Evolutionary conservation across 1,140 invertebrate genomes (phyloP), one percentile per base, ranked within the genome.

Genomic region (Copidosoma floridanum): DNA sequence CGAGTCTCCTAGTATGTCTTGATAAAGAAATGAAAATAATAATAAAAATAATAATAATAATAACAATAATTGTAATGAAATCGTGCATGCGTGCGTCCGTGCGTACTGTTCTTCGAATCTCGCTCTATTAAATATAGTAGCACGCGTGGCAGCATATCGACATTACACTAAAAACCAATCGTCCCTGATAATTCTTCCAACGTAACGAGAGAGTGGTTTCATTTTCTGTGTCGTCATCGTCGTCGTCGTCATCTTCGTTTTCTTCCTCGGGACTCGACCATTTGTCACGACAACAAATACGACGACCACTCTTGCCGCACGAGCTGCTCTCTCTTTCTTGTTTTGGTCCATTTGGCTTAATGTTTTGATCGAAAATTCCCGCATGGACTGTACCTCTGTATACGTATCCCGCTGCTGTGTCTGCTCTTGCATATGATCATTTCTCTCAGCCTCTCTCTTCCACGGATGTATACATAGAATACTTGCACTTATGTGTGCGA

Each of bases 141-240:
- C 29, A 12, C 29, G 29, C 29, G 29, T 12, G 12, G 29, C 12
- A 8, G n/a, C 12, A 43, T 24, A 6, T 43, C 41, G 27, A 29
- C 26, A 57, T 57, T 50, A 41, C 27, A 57, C 32, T 57, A 57
- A 57, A 57, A 57, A 57, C 18, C 56, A 50, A 57, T 57, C 44
- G 56, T 38, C 56, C 56, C 37, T 41, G 56, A 50, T 57, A 57
- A 50, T 57, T 57, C n/a, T n/a, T n/a, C n/a, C n/a, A n/a, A n/a
- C n/a, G n/a, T n/a, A n/a, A n/a, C n/a, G n/a, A n/a, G n/a, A n/a
- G n/a, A n/a, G n/a, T n/a, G n/a, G n/a, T n/a, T n/a, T n/a, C n/a
- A n/a, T n/a, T n/a, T n/a, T n/a, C n/a, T n/a, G n/a, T n/a, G n/a
- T n/a, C n/a, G n/a, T n/a, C n/a, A n/a, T n/a, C n/a, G n/a, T 50